These are phyloP conservation scores for Quadroppia sp. DNA, from an alignment of 2,888 invertebrate species.

Conservation along the genomic window DNA sequence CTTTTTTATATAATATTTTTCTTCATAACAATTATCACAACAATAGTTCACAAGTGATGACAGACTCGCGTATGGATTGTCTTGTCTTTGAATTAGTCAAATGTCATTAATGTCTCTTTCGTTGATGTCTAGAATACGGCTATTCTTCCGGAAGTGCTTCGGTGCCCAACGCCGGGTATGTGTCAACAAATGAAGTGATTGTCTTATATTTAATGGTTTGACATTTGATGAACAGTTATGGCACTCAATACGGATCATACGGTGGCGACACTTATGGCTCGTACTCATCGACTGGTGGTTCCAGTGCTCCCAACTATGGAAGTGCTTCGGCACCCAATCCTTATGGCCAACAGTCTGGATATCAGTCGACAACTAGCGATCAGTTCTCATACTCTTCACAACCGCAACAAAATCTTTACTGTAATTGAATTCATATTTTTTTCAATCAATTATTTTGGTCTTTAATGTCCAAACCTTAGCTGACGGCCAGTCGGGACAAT, in stretches of 20 bases:
- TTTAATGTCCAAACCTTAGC: not conserved
- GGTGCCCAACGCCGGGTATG: not conserved
- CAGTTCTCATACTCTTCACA: conserved; percentile 18
- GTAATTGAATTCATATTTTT: not conserved
- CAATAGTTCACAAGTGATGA: not conserved
- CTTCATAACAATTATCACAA: not conserved
- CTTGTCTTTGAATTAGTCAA: not conserved
- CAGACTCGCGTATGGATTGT: not conserved
- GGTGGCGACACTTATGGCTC: conserved; percentile 13
- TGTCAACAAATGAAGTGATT: not conserved
- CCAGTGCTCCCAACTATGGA: conserved; percentile 13
- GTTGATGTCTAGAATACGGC: conserved; percentile 3
- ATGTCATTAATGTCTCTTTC: not conserved
- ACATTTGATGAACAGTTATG: not conserved
- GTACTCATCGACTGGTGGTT: not conserved
- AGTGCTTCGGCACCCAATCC: conserved; percentile 2
- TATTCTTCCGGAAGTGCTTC: conserved; percentile 10
- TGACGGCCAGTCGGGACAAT: conserved; percentile 26
- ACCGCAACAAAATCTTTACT: conserved; percentile 8
- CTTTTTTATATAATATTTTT: too few species aligned
- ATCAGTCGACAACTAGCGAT: conserved; percentile 18
- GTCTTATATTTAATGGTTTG: too few species aligned
- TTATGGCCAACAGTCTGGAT: not conserved
- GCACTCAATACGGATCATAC: not conserved
- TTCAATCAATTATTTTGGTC: too few species aligned